These are phyloP conservation scores for Caenorhabditis brenneri DNA, from an alignment of 1,140 invertebrate genomes.

Conservation along the genomic window DNA sequence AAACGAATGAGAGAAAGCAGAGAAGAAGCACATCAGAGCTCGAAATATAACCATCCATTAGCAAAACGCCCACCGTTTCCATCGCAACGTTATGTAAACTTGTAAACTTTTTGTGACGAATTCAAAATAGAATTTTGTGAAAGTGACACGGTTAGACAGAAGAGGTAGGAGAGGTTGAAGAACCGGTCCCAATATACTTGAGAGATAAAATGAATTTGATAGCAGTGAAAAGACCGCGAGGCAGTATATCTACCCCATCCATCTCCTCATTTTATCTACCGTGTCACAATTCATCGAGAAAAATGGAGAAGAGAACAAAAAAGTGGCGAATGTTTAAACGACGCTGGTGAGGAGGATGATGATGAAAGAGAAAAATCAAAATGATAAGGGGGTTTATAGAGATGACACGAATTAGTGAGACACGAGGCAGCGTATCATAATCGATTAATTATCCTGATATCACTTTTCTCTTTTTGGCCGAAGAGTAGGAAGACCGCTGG, in stretches of 20 bases:
- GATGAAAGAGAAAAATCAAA: not conserved
- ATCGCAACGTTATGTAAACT: no score
- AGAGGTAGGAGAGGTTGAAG: not conserved
- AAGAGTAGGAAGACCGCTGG: not conserved
- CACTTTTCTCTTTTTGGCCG: not conserved
- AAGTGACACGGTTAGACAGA: not conserved
- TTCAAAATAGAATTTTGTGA: no score
- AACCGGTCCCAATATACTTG: not conserved
- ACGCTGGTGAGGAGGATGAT: not conserved
- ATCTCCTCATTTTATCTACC: conserved; percentile 8
- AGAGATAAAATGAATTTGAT: conserved; percentile 3
- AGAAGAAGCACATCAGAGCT: no score
- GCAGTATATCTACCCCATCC: not conserved
- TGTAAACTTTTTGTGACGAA: no score
- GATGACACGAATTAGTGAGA: not conserved
- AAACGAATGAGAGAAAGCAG: no score
- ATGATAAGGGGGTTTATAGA: conserved; percentile 1
- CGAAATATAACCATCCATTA: no score
- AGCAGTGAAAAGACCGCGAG: not conserved
- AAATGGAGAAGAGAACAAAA: not conserved
- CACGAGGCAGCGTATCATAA: conserved; percentile 27
- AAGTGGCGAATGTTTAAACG: conserved; percentile 10
- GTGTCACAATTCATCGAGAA: conserved; percentile 21
- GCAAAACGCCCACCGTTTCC: not conserved
- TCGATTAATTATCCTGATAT: conserved; percentile 40